Conservation (phyloP, 2,797 vertebrate genomes). For the Labeo calbasu region DNA sequence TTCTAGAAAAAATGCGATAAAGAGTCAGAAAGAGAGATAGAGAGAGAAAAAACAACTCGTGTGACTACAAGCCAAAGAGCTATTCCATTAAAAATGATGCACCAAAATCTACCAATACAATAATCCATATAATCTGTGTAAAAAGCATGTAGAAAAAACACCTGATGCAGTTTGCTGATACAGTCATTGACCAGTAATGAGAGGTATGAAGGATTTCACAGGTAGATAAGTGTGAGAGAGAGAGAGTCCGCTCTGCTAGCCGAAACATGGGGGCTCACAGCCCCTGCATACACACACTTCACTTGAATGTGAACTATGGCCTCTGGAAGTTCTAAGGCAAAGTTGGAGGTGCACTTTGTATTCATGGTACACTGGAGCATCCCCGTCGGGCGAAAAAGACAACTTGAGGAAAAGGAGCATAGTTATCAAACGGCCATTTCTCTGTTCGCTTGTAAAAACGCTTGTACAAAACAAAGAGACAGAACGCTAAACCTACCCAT, state of each 20-base stretch:
- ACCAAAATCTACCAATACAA: constrained; percentile 96
- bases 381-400: constrained; percentile 68
- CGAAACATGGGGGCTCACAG: constrained; percentile 86
- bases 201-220: constrained; percentile 99
- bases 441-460: constrained; percentile 57
- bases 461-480: constrained; percentile 53
- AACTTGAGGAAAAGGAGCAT: constrained; percentile 69
- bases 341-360: constrained; percentile 93
- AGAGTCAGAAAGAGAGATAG: constrained; percentile 79
- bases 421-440: constrained; percentile 63
- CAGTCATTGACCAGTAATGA: constrained; percentile 99
- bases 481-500: constrained; percentile 58
- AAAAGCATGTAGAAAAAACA: constrained; percentile 99
- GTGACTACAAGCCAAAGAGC: constrained; percentile 91
- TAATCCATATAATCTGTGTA: constrained; percentile 99
- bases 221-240: constrained; percentile 96
- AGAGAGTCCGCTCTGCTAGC: constrained; percentile 95
- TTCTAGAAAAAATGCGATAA: constrained; percentile 88
- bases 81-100: constrained; percentile 98
- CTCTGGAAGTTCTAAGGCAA: constrained; percentile 99
- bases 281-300: constrained; percentile 99
- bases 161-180: constrained; percentile 99
- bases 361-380: constrained; percentile 88
- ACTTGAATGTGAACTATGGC: constrained; percentile 98
- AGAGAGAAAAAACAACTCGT: constrained; percentile 78